Evolutionary conservation across 1,140 invertebrate species (phyloP).

Genomic region (Drosophila subpulchrella): DNA sequence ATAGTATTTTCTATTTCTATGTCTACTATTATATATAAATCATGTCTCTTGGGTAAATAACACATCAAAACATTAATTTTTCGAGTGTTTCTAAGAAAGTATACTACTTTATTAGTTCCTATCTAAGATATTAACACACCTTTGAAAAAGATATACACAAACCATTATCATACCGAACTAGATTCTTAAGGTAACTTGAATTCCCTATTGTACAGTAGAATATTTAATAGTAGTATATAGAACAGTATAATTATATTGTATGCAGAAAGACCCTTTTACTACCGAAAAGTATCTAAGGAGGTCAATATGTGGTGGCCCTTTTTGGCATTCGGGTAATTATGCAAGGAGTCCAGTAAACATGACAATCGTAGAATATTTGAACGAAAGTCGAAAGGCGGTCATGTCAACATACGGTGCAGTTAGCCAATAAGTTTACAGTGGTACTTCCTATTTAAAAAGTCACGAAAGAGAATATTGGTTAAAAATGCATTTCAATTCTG

Average conservation of each 20-base stretch:
- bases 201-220: background rate
- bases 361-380: conserved; percentile 49
- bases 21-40: too few relatives aligned
- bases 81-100: too few relatives aligned
- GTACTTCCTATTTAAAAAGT: background rate
- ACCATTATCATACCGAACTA: too few relatives aligned
- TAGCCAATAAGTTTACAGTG: conserved; percentile 1
- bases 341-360: conserved; percentile 28
- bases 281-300: background rate
- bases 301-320: conserved; percentile 48
- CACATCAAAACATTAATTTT: too few relatives aligned
- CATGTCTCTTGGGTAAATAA: too few relatives aligned
- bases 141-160: too few relatives aligned
- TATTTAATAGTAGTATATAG: too few relatives aligned
- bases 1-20: too few relatives aligned
- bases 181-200: background rate
- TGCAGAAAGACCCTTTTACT: background rate
- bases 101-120: too few relatives aligned
- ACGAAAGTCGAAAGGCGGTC: conserved; percentile 49
- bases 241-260: too few relatives aligned
- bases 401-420: conserved; percentile 37
- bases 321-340: conserved; percentile 57
- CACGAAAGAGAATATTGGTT: background rate
- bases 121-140: too few relatives aligned
- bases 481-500: too few relatives aligned